A percentile compares a stretch with the other conserved stretches of the same genome.
Evolutionary conservation across 53 echinoderm and acorn worm genomes (phyloP).

Genomic region (Pentamera pediparva): DNA sequence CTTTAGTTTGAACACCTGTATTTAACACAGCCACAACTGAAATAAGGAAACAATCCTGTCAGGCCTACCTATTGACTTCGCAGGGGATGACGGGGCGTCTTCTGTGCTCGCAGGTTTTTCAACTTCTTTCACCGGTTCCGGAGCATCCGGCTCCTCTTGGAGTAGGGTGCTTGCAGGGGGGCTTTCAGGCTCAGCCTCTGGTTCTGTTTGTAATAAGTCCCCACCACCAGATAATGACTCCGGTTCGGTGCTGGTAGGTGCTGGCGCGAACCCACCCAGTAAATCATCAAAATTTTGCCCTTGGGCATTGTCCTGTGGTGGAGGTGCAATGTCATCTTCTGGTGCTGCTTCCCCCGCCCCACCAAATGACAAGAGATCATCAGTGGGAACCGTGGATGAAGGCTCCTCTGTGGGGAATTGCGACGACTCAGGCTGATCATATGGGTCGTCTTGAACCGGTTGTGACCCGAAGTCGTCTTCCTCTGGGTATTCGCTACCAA

Average conservation of each 20-base stretch:
- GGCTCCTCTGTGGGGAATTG: slow-evolving; percentile 29
- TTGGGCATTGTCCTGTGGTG: slow-evolving; percentile 2
- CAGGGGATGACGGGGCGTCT: background rate
- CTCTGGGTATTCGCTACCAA: slow-evolving; percentile 62
- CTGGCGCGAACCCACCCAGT: slow-evolving; percentile 19
- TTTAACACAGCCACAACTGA: no score
- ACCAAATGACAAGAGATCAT: slow-evolving; percentile 20
- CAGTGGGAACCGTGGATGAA: slow-evolving; percentile 19
- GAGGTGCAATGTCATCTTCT: slow-evolving; percentile 9
- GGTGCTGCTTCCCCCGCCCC: slow-evolving; percentile 11
- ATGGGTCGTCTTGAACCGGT: no score
- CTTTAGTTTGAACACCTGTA: no score
- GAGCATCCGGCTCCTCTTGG: background rate
- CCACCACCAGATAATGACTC: background rate
- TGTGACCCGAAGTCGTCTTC: slow-evolving; percentile 51
- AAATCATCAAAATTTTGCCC: slow-evolving; percentile 13
- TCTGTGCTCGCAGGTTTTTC: slow-evolving; percentile 5
- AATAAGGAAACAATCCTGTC: no score
- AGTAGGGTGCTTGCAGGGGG: background rate
- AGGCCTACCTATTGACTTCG: slow-evolving; percentile 6
- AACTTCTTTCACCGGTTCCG: background rate
- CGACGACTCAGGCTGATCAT: slow-evolving; percentile 26
- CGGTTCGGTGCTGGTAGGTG: background rate
- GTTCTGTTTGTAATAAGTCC: slow-evolving; percentile 7
- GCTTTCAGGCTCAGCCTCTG: background rate